These are phyloP conservation scores for Asbolus verrucosus DNA, from an alignment of 1,140 invertebrate species.

Conservation along the genomic window DNA sequence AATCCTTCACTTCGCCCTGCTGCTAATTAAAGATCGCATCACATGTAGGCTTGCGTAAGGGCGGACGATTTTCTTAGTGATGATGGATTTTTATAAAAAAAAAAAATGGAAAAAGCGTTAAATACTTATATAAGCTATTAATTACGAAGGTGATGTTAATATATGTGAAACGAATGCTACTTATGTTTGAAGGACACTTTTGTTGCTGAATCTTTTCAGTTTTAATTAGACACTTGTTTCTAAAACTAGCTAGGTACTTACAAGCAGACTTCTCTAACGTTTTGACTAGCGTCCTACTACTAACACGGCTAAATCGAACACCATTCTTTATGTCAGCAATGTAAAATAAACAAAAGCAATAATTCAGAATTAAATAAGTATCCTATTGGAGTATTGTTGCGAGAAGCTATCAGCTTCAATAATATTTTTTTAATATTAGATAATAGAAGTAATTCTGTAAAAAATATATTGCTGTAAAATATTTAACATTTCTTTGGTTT, in stretches of 20 bases:
- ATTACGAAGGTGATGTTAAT: slow-evolving; percentile 52
- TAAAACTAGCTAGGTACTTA: slow-evolving; percentile 40
- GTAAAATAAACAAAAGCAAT: too few species aligned
- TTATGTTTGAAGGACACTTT: slow-evolving; percentile 53
- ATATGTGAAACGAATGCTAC: slow-evolving; percentile 54
- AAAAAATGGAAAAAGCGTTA: slow-evolving; percentile 44
- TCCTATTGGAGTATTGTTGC: too few species aligned
- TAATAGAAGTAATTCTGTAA: too few species aligned
- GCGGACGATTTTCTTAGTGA: slow-evolving; percentile 10
- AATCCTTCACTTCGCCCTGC: neutral
- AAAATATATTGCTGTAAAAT: too few species aligned
- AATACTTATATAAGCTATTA: slow-evolving; percentile 55
- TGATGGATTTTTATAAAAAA: slow-evolving; percentile 14
- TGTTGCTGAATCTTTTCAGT: slow-evolving; percentile 46
- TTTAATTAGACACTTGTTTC: slow-evolving; percentile 49
- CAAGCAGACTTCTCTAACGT: neutral
- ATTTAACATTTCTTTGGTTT: too few species aligned
- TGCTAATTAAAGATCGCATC: slow-evolving; percentile 14
- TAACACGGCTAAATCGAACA: too few species aligned
- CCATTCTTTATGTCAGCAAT: too few species aligned
- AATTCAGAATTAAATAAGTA: too few species aligned
- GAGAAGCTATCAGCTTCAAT: too few species aligned
- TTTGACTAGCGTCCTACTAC: neutral
- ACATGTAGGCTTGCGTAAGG: neutral
- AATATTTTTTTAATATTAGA: too few species aligned